A percentile compares a stretch with the other conserved stretches of the same genome.
These are phyloP conservation scores for Dipodomys merriami DNA, from an alignment of 2,113 vertebrate species.

Conservation along the genomic window DNA sequence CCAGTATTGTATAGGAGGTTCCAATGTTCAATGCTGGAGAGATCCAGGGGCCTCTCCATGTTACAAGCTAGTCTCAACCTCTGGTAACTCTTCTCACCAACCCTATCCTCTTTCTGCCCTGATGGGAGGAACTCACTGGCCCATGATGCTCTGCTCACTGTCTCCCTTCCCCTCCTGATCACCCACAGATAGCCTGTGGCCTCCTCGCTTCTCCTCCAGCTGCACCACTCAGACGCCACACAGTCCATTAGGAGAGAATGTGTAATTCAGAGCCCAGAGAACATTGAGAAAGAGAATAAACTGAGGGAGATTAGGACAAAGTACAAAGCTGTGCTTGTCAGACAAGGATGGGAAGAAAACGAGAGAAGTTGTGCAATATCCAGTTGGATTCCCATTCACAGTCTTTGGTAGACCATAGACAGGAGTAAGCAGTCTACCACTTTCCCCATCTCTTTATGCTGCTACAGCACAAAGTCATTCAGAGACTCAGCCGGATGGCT, in stretches of 20 bases:
- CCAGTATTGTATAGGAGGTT: background rate
- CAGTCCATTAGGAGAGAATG: background rate
- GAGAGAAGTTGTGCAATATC: background rate
- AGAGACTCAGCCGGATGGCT: background rate
- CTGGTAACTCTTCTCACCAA: background rate
- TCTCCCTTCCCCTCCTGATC: background rate
- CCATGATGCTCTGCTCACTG: background rate
- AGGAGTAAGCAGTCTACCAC: background rate
- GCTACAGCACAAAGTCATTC: background rate
- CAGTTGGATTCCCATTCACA: background rate
- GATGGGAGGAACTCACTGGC: background rate
- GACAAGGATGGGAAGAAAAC: background rate
- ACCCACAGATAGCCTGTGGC: background rate
- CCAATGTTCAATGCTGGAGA: background rate
- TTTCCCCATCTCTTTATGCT: background rate
- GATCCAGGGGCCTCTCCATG: background rate
- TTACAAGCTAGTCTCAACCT: background rate
- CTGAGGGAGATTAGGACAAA: slow-evolving; percentile 18
- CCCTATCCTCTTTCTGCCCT: background rate
- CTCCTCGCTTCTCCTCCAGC: background rate
- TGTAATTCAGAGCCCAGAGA: background rate
- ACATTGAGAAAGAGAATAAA: background rate
- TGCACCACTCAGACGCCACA: background rate
- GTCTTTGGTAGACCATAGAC: background rate
- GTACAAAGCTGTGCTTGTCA: background rate